Evolutionary conservation across 2,113 vertebrate species (phyloP).

Genomic region (Passer montanus): DNA sequence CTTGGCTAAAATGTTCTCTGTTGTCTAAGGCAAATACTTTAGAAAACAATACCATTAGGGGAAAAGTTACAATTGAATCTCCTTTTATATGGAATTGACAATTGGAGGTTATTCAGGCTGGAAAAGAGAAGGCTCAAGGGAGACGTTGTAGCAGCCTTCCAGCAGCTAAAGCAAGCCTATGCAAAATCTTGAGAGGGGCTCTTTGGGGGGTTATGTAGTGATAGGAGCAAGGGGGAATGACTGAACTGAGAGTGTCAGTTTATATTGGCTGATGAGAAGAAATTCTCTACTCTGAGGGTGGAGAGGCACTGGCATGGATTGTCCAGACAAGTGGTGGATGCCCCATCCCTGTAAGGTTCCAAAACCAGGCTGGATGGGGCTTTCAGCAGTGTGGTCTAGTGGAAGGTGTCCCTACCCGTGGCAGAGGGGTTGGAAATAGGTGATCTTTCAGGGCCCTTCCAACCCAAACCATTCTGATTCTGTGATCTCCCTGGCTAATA

Average conservation of each 20-base stretch:
- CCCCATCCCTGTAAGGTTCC: not conserved
- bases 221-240: not conserved
- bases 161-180: not conserved
- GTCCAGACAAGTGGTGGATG: not conserved
- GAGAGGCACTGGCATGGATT: not conserved
- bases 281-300: not conserved
- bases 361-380: not conserved
- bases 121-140: not conserved
- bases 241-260: not conserved
- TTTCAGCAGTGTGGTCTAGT: not conserved
- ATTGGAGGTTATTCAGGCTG: not conserved
- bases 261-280: not conserved
- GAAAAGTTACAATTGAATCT: not conserved
- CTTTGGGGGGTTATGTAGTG: not conserved
- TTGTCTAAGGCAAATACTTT: not conserved
- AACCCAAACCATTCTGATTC: not conserved
- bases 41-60: not conserved
- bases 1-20: not conserved
- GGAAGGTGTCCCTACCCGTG: not conserved
- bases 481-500: not conserved
- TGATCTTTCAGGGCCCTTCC: not conserved
- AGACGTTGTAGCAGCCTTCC: not conserved
- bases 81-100: not conserved
- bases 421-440: not conserved
- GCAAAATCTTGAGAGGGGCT: not conserved